phyloP scores from a whole-genome alignment of 2,888 invertebrate genomes.

The Mayetiola destructor region DNA sequence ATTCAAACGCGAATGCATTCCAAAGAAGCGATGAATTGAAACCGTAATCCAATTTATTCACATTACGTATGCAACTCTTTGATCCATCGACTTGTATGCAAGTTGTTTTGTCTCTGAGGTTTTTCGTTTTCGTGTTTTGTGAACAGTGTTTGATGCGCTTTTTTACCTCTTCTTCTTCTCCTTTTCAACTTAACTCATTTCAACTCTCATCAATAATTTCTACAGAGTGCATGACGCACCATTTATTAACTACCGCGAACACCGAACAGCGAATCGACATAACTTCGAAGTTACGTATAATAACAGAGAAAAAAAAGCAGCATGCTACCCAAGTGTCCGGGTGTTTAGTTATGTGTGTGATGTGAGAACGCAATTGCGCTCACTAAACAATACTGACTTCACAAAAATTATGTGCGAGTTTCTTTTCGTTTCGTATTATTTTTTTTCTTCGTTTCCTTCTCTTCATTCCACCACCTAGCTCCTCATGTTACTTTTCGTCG shows the following conservation, averaged over 20 bases:
- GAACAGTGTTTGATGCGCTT: background rate
- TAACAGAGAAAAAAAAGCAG: too few relatives aligned
- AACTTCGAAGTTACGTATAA: constrained; percentile 8
- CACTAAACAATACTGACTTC: too few relatives aligned
- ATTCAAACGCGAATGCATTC: background rate
- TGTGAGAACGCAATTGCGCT: background rate
- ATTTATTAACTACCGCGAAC: background rate
- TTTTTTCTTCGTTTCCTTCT: too few relatives aligned
- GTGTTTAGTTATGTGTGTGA: too few relatives aligned
- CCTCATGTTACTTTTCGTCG: background rate
- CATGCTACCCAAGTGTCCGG: too few relatives aligned
- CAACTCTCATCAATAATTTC: background rate
- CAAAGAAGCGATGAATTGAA: constrained; percentile 2
- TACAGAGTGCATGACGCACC: background rate
- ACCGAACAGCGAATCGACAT: background rate
- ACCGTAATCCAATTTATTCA: constrained; percentile 8
- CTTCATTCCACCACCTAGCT: background rate
- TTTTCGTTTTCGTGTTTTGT: background rate
- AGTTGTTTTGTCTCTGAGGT: background rate
- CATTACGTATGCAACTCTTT: constrained; percentile 1
- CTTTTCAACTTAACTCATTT: background rate
- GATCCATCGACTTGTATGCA: background rate
- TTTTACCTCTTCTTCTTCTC: background rate
- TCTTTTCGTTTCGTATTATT: too few relatives aligned
- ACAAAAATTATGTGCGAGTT: too few relatives aligned